Base-by-base conservation (phyloP, 2,113 vertebrate species). In the Heterotis niloticus region DNA sequence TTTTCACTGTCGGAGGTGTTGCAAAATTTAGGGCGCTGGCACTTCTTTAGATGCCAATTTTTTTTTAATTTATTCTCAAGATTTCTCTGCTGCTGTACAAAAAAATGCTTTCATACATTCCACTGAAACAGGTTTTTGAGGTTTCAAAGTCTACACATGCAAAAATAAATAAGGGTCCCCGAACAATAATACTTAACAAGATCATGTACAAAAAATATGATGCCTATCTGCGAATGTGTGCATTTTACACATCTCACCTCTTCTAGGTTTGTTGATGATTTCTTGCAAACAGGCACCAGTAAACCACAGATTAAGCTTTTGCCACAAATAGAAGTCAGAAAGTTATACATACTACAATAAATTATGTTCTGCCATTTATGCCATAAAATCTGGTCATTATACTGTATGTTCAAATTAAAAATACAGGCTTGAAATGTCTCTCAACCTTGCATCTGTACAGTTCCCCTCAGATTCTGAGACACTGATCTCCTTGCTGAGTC, bases 11-110 rank as follows among this genome's bases (percentile, higher is more conserved):
- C 97, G 0, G 97, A 99, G 34, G 96, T 98, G 78, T 95, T 94
- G 78, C 99, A 97, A 85, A 99, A 94, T 84, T 98, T 99, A 85
- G 99, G 98, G 65, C 98, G 93, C 10, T 96, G 93, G 5, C 98
- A 90, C 87, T 98, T 98, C 92, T 98, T 98, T 87, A 98, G 96
- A 77, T 98, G 94, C 85, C 96, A 96, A 87, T 96, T 97, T 59
- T 95, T 91, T 59, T 95, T 91, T 64, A 94, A 94, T 80, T 93
- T 94, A 84, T 96, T 95, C 78, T 64, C 94, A 94, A 18, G 93
- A 93, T 88, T 96, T 98, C 86, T 95, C 98, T 0, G 96, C 87
- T 82, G 95, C 92, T 69, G 95, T 96, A 51, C 72, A 77, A 65
- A 12, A 34, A 54, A 57, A 5, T 20, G 11, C 14, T 4, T 16